Percentiles rank a stretch among this genome's conserved stretches.
Evolutionary conservation across 2,113 vertebrate species (phyloP).

Genomic region (Nothocercus nigrocapillus): DNA sequence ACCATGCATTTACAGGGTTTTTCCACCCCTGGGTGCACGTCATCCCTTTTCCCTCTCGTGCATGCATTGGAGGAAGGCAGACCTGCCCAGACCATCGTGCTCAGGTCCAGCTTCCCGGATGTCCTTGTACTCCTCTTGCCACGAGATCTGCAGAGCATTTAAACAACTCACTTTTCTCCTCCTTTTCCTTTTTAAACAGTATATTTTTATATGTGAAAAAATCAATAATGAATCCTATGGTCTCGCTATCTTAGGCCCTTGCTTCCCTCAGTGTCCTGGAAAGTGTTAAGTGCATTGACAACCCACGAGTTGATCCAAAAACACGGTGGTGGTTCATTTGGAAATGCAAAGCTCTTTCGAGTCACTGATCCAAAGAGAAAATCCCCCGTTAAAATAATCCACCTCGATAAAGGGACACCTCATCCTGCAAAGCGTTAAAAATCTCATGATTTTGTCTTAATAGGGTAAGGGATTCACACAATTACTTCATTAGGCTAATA

Average conservation of each 20-base stretch:
- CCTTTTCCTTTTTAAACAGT: background rate
- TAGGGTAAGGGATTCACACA: background rate
- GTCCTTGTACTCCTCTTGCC: background rate
- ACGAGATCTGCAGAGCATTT: background rate
- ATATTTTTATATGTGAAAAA: background rate
- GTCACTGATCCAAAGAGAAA: background rate
- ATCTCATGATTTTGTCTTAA: background rate
- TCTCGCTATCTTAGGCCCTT: background rate
- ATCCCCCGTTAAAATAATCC: background rate
- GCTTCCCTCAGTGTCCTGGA: background rate
- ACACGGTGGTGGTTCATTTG: background rate
- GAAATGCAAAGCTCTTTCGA: background rate
- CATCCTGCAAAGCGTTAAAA: background rate
- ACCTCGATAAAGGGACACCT: background rate
- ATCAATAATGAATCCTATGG: background rate
- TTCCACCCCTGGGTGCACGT: background rate
- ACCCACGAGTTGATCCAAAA: background rate
- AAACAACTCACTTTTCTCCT: background rate
- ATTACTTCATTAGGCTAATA: slow-evolving; percentile 2
- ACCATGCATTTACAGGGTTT: background rate
- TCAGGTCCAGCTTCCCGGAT: background rate
- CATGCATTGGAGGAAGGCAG: background rate
- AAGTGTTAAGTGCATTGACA: background rate
- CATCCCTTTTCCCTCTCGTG: background rate
- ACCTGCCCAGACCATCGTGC: background rate